Evolutionary conservation across 2,888 invertebrate genomes (phyloP).

Genomic region (Acanthopleura granulata): DNA sequence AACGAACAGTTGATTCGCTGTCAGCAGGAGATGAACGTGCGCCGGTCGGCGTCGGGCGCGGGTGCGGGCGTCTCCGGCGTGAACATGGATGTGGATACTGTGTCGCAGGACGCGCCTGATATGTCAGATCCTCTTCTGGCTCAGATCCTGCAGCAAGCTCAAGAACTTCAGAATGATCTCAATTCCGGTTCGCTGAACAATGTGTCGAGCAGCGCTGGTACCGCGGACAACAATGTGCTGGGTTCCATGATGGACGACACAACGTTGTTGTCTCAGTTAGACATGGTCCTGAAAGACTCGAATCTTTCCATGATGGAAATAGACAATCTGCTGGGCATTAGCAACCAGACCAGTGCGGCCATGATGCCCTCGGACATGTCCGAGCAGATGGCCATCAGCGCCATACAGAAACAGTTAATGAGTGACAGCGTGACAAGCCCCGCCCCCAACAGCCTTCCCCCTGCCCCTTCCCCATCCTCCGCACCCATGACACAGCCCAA

Average conservation of each 20-base stretch:
- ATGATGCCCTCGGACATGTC: slow-evolving; percentile 53
- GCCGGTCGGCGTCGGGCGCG: not conserved
- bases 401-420: slow-evolving; percentile 92
- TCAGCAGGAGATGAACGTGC: not conserved
- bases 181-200: slow-evolving; percentile 31
- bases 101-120: slow-evolving; percentile 30
- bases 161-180: slow-evolving; percentile 75
- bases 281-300: slow-evolving; percentile 51
- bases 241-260: slow-evolving; percentile 42
- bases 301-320: slow-evolving; percentile 43
- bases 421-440: slow-evolving; percentile 68
- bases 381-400: slow-evolving; percentile 87
- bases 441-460: slow-evolving; percentile 23
- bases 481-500: slow-evolving; percentile 29
- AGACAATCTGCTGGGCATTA: slow-evolving; percentile 44
- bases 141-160: slow-evolving; percentile 87
- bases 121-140: slow-evolving; percentile 75
- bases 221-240: not conserved
- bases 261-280: slow-evolving; percentile 50
- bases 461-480: not conserved
- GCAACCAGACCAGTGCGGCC: slow-evolving; percentile 22
- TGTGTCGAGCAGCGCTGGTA: not conserved
- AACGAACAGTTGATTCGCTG: slow-evolving; percentile 33
- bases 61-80: not conserved
- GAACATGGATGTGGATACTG: slow-evolving; percentile 41